Evolutionary conservation across 2,888 invertebrate species (phyloP), one percentile per base, ranked within the genome.

Genomic region (Zaprionus bogoriensis): DNA sequence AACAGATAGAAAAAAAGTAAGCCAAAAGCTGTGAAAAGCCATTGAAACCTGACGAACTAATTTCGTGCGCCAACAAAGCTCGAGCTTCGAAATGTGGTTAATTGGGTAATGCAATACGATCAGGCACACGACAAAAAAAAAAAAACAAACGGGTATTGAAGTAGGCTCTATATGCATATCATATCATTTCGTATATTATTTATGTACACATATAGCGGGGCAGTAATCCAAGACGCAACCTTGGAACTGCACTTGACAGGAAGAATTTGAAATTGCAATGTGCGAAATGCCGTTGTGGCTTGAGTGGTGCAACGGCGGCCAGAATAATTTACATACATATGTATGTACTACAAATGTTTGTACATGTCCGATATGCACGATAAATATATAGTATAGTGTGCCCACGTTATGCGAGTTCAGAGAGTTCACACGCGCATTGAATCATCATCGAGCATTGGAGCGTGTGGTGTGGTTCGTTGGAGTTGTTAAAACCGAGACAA

Each of bases 371-470:
- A 25, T 50, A 42, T n/a, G 9, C 14, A 14, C n/a, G 7, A 28
- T 53, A n/a, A 19, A 23, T 53, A n/a, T 23, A 23, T 32, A 38
- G 48, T 39, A 32, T 32, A 3, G 32, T 3, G 14, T 6, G 22
- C 41, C 36, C 41, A 39, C 45, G 55, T 45, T 20, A 59, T 25
- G 17, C 22, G 72, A 52, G 64, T 74, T 79, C 52, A 81, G 62
- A 67, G 62, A 77, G 74, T 67, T 81, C 73, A 70, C 67, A 66
- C 59, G 55, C 67, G 63, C 77, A 74, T 83, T 83, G 74, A 85
- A 69, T 81, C 85, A 88, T 80, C 61, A 25, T 52, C 32, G 19
- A 41, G 36, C n/a, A n/a, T n/a, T 27, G 46, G 23, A 30, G 17
- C 36, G 20, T 32, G 47, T 62, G 19, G 17, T 27, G 45, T 62